phyloP scores from a whole-genome alignment of 37 sponge, comb jelly and placozoan species.

The Spongilla lacustris region DNA sequence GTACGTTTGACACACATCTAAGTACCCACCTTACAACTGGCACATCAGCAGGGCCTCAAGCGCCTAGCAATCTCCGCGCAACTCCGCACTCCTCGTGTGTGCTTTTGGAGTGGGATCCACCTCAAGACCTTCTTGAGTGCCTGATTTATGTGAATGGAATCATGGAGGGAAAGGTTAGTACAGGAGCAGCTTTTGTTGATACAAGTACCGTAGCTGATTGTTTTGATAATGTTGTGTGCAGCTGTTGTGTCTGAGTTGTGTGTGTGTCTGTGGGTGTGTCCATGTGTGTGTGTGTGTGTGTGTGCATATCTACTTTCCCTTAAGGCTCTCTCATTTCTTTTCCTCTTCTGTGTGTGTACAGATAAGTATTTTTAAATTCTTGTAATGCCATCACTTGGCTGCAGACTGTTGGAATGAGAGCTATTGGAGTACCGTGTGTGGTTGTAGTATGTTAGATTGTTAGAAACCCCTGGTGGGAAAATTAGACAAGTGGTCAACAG shows the following conservation, averaged over 20 bases:
- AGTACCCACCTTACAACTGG: too few species aligned
- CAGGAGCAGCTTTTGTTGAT: background rate
- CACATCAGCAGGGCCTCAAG: background rate
- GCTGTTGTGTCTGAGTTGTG: background rate
- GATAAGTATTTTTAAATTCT: too few species aligned
- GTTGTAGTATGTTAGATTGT: background rate
- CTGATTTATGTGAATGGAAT: conserved; percentile 60
- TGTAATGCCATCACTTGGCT: too few species aligned
- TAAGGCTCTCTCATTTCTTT: too few species aligned
- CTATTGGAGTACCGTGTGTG: too few species aligned
- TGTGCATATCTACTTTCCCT: too few species aligned
- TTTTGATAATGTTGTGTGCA: background rate
- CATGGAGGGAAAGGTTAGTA: conserved; percentile 63
- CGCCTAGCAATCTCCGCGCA: conserved; percentile 49
- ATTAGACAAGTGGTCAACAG: background rate
- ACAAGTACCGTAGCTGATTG: background rate
- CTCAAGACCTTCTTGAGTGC: conserved; percentile 26
- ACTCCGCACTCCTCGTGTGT: conserved; percentile 59
- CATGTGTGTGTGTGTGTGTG: background rate
- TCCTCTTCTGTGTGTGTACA: too few species aligned
- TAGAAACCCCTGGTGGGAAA: background rate
- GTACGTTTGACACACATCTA: too few species aligned
- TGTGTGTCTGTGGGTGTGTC: conserved; percentile 23
- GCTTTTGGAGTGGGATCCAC: conserved; percentile 54
- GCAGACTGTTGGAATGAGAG: too few species aligned